phyloP scores from a whole-genome alignment of 2,797 vertebrate species.

The Botia almorhae region DNA sequence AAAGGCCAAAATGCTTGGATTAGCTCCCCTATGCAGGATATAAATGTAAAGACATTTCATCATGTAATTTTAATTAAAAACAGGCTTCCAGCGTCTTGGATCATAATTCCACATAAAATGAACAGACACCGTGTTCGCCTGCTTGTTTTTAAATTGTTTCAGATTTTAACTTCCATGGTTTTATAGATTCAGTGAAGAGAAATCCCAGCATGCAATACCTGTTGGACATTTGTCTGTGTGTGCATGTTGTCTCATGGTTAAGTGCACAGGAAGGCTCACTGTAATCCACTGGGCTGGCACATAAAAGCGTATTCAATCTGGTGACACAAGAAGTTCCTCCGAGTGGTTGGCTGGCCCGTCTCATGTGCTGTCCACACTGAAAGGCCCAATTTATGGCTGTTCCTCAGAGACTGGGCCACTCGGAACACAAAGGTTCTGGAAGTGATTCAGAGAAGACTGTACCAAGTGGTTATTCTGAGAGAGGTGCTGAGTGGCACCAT shows the following conservation, averaged over 20 bases:
- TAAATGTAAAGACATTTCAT: conserved; percentile 7
- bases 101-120: too few relatives aligned
- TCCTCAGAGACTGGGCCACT: conserved; percentile 71
- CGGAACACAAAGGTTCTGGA: conserved; percentile 59
- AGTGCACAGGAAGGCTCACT: conserved; percentile 60
- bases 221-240: conserved; percentile 12
- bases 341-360: conserved; percentile 59
- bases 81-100: not conserved
- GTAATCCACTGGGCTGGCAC: conserved; percentile 55
- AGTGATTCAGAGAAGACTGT: conserved; percentile 54
- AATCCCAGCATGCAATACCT: conserved; percentile 22
- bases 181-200: not conserved
- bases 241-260: conserved; percentile 55
- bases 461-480: conserved; percentile 48
- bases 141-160: not conserved
- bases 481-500: conserved; percentile 61
- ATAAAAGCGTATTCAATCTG: conserved; percentile 65
- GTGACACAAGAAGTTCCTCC: conserved; percentile 59
- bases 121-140: conserved; percentile 11
- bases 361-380: conserved; percentile 60
- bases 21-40: conserved; percentile 4
- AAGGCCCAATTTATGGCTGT: conserved; percentile 68
- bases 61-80: conserved; percentile 30
- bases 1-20: conserved; percentile 10
- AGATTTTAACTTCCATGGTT: not conserved